Percentiles rank a stretch among this genome's conserved stretches.
phyloP scores from a whole-genome alignment of 2,113 vertebrate species.

The Leptobrachium ailaonicum region DNA sequence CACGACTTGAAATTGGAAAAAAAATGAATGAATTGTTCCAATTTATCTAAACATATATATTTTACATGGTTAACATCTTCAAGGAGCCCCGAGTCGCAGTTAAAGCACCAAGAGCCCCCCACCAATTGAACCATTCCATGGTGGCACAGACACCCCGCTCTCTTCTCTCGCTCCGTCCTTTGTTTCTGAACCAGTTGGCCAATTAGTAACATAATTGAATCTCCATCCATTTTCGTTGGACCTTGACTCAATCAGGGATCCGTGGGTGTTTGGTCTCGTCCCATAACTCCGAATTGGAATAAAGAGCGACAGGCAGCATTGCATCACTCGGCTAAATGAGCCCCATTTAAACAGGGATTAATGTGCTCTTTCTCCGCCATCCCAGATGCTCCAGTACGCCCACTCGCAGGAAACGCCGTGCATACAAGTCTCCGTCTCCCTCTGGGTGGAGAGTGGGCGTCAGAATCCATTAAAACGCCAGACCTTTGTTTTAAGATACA shows the following conservation, averaged over 20 bases:
- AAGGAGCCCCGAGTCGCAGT: no score
- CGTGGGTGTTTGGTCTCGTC: background rate
- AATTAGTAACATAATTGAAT: conserved; percentile 14
- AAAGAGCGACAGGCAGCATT: conserved; percentile 19
- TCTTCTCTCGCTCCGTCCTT: background rate
- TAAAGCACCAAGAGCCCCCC: no score
- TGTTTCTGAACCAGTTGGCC: background rate
- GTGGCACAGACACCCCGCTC: background rate
- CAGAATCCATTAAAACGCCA: conserved; percentile 37
- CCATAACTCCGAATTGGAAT: conserved; percentile 3
- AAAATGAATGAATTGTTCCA: no score
- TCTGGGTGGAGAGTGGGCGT: conserved; percentile 40
- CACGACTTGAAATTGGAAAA: no score
- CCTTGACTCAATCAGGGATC: no score
- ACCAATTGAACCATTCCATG: background rate
- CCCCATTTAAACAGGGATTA: conserved; percentile 40
- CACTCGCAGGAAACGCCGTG: conserved; percentile 1
- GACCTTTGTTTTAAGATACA: conserved; percentile 45
- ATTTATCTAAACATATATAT: no score
- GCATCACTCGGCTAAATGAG: conserved; percentile 7
- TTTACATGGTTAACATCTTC: no score
- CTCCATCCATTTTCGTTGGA: background rate
- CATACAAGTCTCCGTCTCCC: conserved; percentile 23
- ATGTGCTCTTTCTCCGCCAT: conserved; percentile 10
- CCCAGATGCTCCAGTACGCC: conserved; percentile 33